A percentile compares a stretch with the other conserved stretches of the same genome.
phyloP scores from a whole-genome alignment of 1,140 invertebrate genomes.

The Pseudomyrmex gracilis region DNA sequence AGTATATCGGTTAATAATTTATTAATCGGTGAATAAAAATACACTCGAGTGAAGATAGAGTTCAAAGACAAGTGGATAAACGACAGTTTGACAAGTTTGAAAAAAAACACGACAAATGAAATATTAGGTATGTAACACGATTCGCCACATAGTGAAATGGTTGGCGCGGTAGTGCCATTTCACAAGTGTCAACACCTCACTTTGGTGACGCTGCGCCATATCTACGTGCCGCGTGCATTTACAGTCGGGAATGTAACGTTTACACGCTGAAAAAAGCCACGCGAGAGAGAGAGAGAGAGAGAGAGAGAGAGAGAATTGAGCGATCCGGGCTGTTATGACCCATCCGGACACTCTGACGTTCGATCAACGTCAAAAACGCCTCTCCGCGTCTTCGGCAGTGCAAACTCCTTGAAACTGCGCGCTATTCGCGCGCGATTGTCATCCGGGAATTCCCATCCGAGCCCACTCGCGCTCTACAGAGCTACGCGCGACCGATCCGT shows the following conservation, averaged over 20 bases:
- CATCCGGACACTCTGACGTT: constrained; percentile 19
- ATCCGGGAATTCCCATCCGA: constrained; percentile 28
- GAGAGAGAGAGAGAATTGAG: neutral
- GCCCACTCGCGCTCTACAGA: neutral
- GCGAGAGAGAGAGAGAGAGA: neutral
- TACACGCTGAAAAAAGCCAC: constrained; percentile 14
- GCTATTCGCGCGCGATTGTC: constrained; percentile 26
- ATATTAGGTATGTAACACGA: neutral
- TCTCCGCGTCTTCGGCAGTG: constrained; percentile 23
- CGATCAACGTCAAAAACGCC: constrained; percentile 43
- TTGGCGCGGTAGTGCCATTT: neutral
- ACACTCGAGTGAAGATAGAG: neutral
- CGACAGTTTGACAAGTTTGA: neutral
- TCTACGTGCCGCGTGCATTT: constrained; percentile 17
- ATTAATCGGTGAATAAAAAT: too few relatives aligned
- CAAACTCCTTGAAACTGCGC: constrained; percentile 47
- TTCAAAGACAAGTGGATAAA: neutral
- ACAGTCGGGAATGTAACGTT: constrained; percentile 17
- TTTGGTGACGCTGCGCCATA: constrained; percentile 11
- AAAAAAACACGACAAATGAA: neutral
- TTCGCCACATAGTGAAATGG: neutral
- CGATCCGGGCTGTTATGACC: constrained; percentile 18
- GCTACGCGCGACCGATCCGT: constrained; percentile 46
- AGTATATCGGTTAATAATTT: too few relatives aligned
- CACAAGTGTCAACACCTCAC: constrained; percentile 11